Conservation (phyloP, 2,113 vertebrate species). For the Saimiri boliviensis region DNA sequence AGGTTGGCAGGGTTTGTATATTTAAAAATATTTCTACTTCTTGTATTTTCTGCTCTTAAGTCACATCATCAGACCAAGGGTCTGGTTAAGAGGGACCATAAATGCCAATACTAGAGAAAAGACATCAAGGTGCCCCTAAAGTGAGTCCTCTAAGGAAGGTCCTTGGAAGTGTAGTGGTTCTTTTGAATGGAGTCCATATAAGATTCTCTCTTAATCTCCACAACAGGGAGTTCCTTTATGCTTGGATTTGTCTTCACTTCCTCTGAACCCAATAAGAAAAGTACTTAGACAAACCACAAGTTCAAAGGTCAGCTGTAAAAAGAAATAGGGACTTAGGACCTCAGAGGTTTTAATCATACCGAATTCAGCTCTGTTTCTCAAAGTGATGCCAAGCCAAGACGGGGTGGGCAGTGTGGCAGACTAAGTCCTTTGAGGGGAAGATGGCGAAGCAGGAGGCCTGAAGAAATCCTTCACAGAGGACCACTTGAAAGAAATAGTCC, state of each 20-base stretch:
- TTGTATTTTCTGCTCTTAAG: conserved; percentile 19
- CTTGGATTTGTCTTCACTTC: neutral
- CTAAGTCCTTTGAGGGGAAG: neutral
- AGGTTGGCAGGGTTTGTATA: neutral
- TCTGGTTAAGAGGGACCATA: neutral
- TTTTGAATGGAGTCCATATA: neutral
- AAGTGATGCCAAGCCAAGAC: neutral
- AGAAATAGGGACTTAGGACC: neutral
- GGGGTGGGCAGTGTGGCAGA: neutral
- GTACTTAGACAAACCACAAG: neutral
- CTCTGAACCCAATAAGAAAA: neutral
- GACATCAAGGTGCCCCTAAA: neutral
- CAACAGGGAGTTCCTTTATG: neutral
- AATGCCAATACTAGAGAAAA: neutral
- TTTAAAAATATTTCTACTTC: conserved; percentile 30
- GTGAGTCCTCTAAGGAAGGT: neutral
- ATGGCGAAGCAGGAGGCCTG: neutral
- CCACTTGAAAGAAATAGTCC: neutral
- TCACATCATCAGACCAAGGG: neutral
- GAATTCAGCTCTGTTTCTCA: neutral
- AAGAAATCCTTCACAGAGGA: neutral
- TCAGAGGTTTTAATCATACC: neutral
- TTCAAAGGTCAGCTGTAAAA: neutral
- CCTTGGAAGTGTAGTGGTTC: neutral
- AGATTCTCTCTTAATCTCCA: neutral